Percentiles rank a stretch among this genome's conserved stretches.
Conservation (phyloP, 1,140 invertebrate genomes). For the Chrysopa pallens region DNA sequence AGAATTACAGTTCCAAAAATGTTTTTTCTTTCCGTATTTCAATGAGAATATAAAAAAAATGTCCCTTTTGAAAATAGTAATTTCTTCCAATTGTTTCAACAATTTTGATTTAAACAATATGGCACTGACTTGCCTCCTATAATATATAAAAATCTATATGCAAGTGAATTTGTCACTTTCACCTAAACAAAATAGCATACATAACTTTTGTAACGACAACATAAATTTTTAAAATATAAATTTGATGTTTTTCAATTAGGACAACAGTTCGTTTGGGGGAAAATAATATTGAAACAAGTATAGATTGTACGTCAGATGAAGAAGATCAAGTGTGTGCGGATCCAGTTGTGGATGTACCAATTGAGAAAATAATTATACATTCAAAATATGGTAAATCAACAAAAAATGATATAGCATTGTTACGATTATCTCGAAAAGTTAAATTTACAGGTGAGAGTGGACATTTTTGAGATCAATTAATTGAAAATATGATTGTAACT, state of each 20-base stretch:
- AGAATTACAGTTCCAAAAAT: too few species aligned
- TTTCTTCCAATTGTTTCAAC: too few species aligned
- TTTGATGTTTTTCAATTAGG: constrained; percentile 5
- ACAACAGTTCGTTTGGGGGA: constrained; percentile 13
- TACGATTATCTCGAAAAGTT: constrained; percentile 4
- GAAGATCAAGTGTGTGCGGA: background rate
- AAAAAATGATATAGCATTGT: constrained; percentile 14
- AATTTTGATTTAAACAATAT: too few species aligned
- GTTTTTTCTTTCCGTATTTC: too few species aligned
- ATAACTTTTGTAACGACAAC: too few species aligned
- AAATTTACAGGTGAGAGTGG: background rate
- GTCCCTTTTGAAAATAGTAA: too few species aligned
- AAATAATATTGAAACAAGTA: constrained; percentile 6
- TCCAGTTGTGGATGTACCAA: constrained; percentile 8
- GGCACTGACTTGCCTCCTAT: too few species aligned
- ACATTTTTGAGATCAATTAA: background rate
- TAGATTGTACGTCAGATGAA: constrained; percentile 10
- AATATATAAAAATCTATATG: too few species aligned
- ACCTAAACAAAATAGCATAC: too few species aligned
- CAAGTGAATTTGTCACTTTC: too few species aligned
- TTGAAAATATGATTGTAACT: background rate
- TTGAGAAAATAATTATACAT: constrained; percentile 14
- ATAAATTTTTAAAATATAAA: too few species aligned
- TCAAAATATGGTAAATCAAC: constrained; percentile 5
- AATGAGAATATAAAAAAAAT: too few species aligned